These are phyloP conservation scores for Hemicordylus capensis DNA, from an alignment of 2,113 vertebrate species.

Conservation along the genomic window DNA sequence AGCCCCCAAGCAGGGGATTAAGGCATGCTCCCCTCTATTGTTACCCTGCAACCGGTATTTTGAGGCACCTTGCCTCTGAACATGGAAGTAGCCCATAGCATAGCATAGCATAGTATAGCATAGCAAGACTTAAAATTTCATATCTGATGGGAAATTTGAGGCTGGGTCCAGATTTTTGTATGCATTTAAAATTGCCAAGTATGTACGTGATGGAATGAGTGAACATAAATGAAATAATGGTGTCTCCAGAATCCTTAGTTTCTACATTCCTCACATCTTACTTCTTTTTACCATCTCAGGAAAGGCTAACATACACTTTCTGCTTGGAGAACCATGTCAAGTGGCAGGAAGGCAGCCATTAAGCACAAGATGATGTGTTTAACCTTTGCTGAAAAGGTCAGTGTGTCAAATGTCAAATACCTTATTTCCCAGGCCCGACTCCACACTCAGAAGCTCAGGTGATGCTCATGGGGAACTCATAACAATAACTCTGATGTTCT, in stretches of 20 bases:
- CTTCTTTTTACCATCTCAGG: background rate
- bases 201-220: background rate
- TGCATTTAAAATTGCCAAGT: background rate
- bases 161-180: background rate
- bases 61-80: too few species aligned
- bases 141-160: background rate
- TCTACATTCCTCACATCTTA: background rate
- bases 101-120: too few species aligned
- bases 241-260: background rate
- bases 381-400: background rate
- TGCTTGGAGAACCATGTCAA: background rate
- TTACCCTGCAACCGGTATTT: too few species aligned
- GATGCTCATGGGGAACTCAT: background rate
- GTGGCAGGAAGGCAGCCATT: background rate
- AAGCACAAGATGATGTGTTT: background rate
- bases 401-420: slow-evolving; percentile 10
- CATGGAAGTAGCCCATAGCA: too few species aligned
- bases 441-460: background rate
- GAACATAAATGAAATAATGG: background rate
- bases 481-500: background rate
- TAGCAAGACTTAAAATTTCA: background rate
- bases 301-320: background rate
- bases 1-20: too few species aligned
- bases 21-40: too few species aligned
- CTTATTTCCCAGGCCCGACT: background rate